Percentiles rank a stretch among this genome's conserved stretches.
These are phyloP conservation scores for Camelus bactrianus DNA, from an alignment of 2,113 vertebrate species.

Conservation along the genomic window DNA sequence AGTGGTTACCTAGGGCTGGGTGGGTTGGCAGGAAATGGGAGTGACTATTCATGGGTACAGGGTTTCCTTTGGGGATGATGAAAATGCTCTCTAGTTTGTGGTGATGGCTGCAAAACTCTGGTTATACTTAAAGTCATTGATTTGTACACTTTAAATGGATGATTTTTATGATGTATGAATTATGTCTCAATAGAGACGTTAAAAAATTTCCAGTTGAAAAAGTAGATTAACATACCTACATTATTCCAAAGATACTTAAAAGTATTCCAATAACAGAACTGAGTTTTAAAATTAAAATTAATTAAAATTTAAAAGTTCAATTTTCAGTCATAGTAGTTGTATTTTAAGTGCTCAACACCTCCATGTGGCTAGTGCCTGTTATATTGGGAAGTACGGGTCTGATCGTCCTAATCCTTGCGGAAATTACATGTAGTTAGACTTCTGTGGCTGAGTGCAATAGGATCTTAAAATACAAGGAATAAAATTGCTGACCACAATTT, in stretches of 20 bases:
- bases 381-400: not conserved
- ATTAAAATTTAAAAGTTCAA: not conserved
- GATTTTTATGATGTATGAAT: not conserved
- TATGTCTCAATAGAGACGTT: not conserved
- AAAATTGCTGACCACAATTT: accelerated
- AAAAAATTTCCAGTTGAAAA: not conserved
- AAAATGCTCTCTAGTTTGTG: not conserved
- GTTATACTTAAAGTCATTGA: not conserved
- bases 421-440: not conserved
- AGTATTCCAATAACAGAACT: not conserved
- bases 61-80: not conserved
- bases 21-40: not conserved
- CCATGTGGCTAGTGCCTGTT: not conserved
- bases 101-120: not conserved
- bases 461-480: not conserved
- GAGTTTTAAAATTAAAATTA: slow-evolving; percentile 27
- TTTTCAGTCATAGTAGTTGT: not conserved
- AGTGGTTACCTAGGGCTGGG: not conserved
- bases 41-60: not conserved
- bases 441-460: not conserved
- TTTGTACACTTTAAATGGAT: not conserved
- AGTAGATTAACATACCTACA: not conserved
- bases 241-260: not conserved
- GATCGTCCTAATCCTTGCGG: not conserved
- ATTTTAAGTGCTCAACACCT: not conserved